phyloP scores from a whole-genome alignment of 1,140 invertebrate genomes.

The Planococcus citri region DNA sequence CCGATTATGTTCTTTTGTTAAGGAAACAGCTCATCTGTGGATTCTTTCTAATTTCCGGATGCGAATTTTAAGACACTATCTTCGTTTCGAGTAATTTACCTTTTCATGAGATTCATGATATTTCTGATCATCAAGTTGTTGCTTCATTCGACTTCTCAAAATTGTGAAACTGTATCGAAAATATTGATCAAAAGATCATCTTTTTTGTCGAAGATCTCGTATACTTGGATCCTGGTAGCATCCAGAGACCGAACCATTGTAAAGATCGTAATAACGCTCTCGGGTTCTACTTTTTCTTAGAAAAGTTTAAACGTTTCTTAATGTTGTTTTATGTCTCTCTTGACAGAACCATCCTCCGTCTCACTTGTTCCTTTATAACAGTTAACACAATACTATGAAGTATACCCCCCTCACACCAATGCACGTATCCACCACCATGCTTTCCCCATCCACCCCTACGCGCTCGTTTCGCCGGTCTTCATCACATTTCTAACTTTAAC shows the following conservation, averaged over 20 bases:
- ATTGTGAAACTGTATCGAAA: too few relatives aligned
- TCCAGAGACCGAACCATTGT: too few relatives aligned
- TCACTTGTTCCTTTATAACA: neutral
- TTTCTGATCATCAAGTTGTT: too few relatives aligned
- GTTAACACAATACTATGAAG: neutral
- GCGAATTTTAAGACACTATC: too few relatives aligned
- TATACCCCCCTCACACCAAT: neutral
- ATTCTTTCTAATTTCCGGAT: too few relatives aligned
- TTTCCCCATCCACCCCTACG: neutral
- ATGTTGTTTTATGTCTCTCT: constrained; percentile 3
- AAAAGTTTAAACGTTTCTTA: constrained; percentile 8
- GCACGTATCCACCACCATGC: neutral
- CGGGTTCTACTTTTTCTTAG: neutral
- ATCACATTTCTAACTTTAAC: neutral
- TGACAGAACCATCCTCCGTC: neutral
- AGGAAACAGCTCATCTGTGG: too few relatives aligned
- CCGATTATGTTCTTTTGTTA: too few relatives aligned
- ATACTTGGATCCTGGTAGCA: neutral
- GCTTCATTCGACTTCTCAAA: too few relatives aligned
- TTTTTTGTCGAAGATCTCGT: too few relatives aligned
- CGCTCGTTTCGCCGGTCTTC: constrained; percentile 1
- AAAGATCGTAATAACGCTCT: neutral
- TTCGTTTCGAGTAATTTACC: too few relatives aligned
- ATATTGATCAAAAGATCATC: too few relatives aligned
- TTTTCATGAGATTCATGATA: too few relatives aligned